Percentiles rank a stretch among this genome's conserved stretches.
Conservation (phyloP, 2,888 invertebrate species). For the Hedya salicella region DNA sequence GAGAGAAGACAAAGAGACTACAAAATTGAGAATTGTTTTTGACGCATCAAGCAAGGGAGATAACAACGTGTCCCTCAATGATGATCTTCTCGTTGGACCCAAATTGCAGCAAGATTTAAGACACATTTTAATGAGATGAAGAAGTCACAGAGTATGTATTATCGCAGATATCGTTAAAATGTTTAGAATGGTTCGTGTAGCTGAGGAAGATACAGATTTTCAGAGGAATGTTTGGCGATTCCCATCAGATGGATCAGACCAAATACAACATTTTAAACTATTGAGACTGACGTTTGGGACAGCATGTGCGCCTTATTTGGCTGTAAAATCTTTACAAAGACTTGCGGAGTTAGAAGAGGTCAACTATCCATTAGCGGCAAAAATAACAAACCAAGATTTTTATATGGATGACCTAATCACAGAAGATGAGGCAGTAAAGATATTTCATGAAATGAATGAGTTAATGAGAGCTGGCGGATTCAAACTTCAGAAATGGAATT, state of each 20-base stretch:
- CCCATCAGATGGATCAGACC: conserved; percentile 7
- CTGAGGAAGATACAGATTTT: conserved; percentile 1
- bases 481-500: conserved; percentile 47
- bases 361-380: conserved; percentile 40
- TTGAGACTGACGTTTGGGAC: conserved; percentile 14
- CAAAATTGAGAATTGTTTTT: conserved; percentile 12
- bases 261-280: conserved; percentile 7
- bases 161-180: no score
- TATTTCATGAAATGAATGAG: conserved; percentile 45
- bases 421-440: conserved; percentile 42
- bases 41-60: conserved; percentile 12
- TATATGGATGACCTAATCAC: conserved; percentile 46
- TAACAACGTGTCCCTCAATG: conserved; percentile 12
- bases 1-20: conserved; percentile 15
- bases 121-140: conserved; percentile 19
- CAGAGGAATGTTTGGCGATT: conserved; percentile 9
- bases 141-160: no score
- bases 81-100: conserved; percentile 16
- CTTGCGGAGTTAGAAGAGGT: conserved; percentile 39
- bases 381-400: conserved; percentile 42
- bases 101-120: conserved; percentile 16
- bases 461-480: conserved; percentile 47
- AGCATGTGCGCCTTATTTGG: conserved; percentile 18
- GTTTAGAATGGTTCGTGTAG: no score
- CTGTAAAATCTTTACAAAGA: conserved; percentile 32